Base-by-base conservation (phyloP, 30 jellyfish, hydroid and myxozoan genomes). In the Aurelia sp. region DNA sequence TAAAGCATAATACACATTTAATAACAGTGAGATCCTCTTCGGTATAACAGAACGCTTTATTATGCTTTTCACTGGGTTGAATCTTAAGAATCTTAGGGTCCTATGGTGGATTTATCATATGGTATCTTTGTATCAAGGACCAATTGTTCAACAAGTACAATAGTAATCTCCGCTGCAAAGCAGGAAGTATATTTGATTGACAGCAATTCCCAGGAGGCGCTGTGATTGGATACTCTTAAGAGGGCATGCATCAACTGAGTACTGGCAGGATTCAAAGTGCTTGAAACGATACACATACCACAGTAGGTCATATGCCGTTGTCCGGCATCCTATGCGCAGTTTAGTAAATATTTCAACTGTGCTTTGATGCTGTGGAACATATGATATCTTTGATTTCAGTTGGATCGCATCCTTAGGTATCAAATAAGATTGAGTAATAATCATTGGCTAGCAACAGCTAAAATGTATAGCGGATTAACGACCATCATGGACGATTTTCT, bases 191-290 rank as follows among this genome's bases (percentile, higher is more conserved):
- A 1, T 13, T 71, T 71, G 57, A 74, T 53, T 74, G 85, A 74
- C 62, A 52, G 73, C 68, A 74, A 7, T 41, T 55, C 62, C 4
- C 58, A 9, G 61, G 53, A 74, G 37, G 73, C 62, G 73, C 85
- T 74, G 85, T 66, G 73, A 53, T 53, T 55, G 21, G 73, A 74
- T 16, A 19, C 15, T 20, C 27, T 51, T 74, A 55, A 16, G 62
- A 55, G 17, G 72, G 72, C 19, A 18, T 18, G 73, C 72, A 57
- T 52, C 73, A 74, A 53, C 73, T 55, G 85, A 8, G 72, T 59
- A 9, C 6, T 59, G 69, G 69, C 69, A 59, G 15, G 69, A 59
- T 59, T 4, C 13, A 21, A 21, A 59, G 33, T 59, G 69, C 69
- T n/a, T 21, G 33, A 18, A 21, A 13, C 33, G 69, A 59, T 59